phyloP scores from a whole-genome alignment of 2,888 invertebrate species.

The Pammene fasciana region DNA sequence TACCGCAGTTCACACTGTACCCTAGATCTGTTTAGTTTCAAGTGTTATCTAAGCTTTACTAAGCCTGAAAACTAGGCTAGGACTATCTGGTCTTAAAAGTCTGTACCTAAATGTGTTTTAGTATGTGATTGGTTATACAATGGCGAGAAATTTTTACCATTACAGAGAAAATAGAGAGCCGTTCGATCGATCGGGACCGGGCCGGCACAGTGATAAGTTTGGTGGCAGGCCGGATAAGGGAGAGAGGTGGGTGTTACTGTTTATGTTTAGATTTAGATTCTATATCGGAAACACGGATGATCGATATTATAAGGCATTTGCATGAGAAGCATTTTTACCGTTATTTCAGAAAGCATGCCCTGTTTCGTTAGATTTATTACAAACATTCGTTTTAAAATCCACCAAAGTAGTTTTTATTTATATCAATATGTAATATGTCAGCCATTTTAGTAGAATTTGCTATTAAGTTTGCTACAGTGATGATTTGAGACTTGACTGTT shows the following conservation, averaged over 20 bases:
- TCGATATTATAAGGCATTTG: not conserved
- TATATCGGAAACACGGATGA: not conserved
- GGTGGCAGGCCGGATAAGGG: conserved; percentile 58
- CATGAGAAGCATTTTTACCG: conserved; percentile 15
- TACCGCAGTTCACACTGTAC: conserved; percentile 6
- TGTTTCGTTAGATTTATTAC: not conserved
- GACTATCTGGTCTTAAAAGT: not conserved
- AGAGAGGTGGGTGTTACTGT: conserved; percentile 54
- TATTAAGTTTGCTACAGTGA: too few species aligned
- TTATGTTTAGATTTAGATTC: not conserved
- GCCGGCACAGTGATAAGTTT: conserved; percentile 73
- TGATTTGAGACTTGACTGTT: too few species aligned
- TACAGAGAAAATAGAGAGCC: conserved; percentile 69
- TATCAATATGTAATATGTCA: too few species aligned
- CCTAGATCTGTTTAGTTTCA: conserved; percentile 1
- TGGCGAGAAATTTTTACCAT: conserved; percentile 46
- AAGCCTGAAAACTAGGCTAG: not conserved
- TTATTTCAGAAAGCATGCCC: not conserved
- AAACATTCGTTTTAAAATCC: too few species aligned
- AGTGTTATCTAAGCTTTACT: not conserved
- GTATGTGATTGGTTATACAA: conserved; percentile 40
- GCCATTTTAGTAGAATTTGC: too few species aligned
- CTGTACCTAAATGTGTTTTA: conserved; percentile 27
- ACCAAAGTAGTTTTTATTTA: too few species aligned
- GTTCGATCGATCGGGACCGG: conserved; percentile 72